These are phyloP conservation scores for Mohoua ochrocephala DNA, from an alignment of 2,113 vertebrate genomes.

Conservation along the genomic window DNA sequence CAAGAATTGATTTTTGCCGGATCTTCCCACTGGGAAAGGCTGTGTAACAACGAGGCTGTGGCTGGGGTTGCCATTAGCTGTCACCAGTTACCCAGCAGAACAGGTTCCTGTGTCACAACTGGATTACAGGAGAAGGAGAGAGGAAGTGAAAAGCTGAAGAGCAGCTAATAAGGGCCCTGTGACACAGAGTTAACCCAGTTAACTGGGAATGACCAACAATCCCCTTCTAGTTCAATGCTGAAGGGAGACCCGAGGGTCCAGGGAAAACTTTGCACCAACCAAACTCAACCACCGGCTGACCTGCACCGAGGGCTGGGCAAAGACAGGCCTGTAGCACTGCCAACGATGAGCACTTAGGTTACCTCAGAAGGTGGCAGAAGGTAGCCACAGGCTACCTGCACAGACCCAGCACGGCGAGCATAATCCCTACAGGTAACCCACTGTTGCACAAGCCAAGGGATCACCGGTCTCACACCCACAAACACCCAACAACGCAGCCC, in stretches of 20 bases:
- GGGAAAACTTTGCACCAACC: not conserved
- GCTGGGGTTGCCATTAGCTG: not conserved
- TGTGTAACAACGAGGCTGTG: not conserved
- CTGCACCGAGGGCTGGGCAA: not conserved
- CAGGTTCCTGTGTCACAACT: conserved; percentile 29
- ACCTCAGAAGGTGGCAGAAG: not conserved
- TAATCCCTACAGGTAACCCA: not conserved
- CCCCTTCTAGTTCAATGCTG: not conserved
- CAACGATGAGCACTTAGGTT: not conserved
- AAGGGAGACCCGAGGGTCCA: not conserved
- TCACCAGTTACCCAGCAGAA: not conserved
- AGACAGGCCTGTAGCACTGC: not conserved
- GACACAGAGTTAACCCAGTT: not conserved
- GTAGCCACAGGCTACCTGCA: not conserved
- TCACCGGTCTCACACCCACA: not conserved
- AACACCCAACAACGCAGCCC: accelerated
- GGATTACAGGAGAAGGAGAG: not conserved
- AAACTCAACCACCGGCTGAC: not conserved
- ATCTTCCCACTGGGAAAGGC: not conserved
- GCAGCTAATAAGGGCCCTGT: not conserved
- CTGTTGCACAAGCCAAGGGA: not conserved
- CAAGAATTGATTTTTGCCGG: not conserved
- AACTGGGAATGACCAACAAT: not conserved
- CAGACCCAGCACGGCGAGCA: accelerated
- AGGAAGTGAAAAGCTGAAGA: conserved; percentile 32